These are phyloP conservation scores for Sebastes hubbsi DNA, from an alignment of 2,797 vertebrate species.

Conservation along the genomic window DNA sequence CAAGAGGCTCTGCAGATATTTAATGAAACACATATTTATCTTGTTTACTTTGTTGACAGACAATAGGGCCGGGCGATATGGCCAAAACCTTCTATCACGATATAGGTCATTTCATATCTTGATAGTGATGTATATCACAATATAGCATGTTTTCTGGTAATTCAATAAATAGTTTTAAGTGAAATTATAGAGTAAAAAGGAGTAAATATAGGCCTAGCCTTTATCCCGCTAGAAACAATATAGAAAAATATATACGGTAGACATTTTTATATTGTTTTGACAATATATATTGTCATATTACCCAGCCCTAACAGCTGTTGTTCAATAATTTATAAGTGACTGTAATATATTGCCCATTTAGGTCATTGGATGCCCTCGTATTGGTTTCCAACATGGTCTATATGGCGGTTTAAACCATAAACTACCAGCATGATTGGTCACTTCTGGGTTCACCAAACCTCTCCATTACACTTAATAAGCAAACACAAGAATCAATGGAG, in stretches of 20 bases:
- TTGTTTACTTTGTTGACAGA: not conserved
- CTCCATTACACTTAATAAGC: conserved; percentile 17
- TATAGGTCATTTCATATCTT: too few species aligned
- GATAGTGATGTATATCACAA: too few species aligned
- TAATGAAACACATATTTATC: not conserved
- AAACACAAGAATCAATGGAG: not conserved
- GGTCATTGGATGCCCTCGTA: not conserved
- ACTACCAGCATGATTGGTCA: not conserved
- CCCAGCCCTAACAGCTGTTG: not conserved
- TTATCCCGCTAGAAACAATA: too few species aligned
- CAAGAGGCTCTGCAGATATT: not conserved
- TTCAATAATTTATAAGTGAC: not conserved
- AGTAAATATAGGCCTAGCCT: too few species aligned
- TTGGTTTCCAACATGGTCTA: not conserved
- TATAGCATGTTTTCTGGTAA: too few species aligned
- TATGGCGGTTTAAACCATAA: conserved; percentile 2
- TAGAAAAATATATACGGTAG: too few species aligned
- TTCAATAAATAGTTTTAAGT: too few species aligned
- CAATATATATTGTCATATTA: too few species aligned
- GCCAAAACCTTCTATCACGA: too few species aligned
- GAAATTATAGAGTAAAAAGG: too few species aligned
- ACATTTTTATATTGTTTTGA: too few species aligned
- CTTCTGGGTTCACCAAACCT: not conserved
- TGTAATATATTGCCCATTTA: not conserved
- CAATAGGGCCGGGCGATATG: too few species aligned